Percentiles rank a stretch among this genome's conserved stretches.
phyloP scores from a whole-genome alignment of 2,113 vertebrate species.

The Vulpes vulpes region DNA sequence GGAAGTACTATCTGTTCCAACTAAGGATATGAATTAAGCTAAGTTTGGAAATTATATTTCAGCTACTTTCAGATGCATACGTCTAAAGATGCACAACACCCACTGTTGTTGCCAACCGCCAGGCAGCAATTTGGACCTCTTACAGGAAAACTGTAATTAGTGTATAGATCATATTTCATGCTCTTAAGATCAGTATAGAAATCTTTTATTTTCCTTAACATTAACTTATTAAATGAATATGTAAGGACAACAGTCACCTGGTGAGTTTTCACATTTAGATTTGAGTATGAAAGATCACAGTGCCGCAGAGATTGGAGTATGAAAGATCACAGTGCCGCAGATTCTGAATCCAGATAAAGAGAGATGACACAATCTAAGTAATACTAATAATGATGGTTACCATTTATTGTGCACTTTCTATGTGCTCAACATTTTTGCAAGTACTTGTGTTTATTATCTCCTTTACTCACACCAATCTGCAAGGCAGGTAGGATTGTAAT shows the following conservation, averaged over 20 bases:
- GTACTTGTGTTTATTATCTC: not conserved
- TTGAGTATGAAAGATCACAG: slow-evolving; percentile 2
- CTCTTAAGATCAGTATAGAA: slow-evolving; percentile 48
- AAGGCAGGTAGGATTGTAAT: not conserved
- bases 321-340: not conserved
- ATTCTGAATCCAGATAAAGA: not conserved
- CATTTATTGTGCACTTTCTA: not conserved
- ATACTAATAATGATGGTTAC: not conserved
- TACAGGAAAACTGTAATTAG: slow-evolving; percentile 11
- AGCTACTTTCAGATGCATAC: not conserved
- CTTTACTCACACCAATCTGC: not conserved
- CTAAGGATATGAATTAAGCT: not conserved
- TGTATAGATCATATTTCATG: not conserved
- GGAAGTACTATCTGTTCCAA: not conserved
- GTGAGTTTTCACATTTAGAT: not conserved
- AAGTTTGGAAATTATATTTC: slow-evolving; percentile 14
- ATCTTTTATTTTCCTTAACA: not conserved
- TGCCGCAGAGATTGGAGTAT: not conserved
- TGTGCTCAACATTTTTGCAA: not conserved
- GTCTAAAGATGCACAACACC: not conserved
- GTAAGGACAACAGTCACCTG: not conserved
- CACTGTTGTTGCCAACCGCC: not conserved
- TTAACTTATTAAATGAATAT: not conserved
- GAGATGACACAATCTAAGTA: not conserved
- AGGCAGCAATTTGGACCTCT: not conserved